Evolutionary conservation across 2,888 invertebrate species (phyloP), one percentile per base, ranked within the genome.

Genomic region (Peribatodes rhomboidaria): DNA sequence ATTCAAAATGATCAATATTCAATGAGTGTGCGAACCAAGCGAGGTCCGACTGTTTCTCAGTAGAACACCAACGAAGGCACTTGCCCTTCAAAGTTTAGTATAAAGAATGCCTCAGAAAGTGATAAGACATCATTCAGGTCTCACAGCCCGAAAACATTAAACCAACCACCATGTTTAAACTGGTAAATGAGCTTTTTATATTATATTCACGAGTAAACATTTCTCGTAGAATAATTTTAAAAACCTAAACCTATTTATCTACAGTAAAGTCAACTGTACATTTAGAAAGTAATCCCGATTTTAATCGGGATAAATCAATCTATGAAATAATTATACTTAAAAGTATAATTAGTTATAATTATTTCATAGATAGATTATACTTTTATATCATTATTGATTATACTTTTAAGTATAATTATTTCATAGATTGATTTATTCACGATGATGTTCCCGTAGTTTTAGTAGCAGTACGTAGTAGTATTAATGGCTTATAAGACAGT

Each of bases 151-250:
- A 71, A 70, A 69, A 66, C 67, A 62, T n/a, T n/a, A n/a, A n/a
- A 68, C 72, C 68, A 20, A 67, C 60, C 68, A 81, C 74, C 65
- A 84, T 85, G 85, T 83, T 82, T 62, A 85, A 84, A 78, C 71
- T 82, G 67, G 85, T 85, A 68, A 82, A 80, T 75, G 35, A 44
- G 64, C 16, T 68, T 35, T 44, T n/a, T n/a, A n/a, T n/a, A 27
- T 4, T 6, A 27, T 6, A 27, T 27, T 27, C 27, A 27, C 27
- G 27, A 37, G 13, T 4, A n/a, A 6, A n/a, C n/a, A n/a, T 37
- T 37, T n/a, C 2, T n/a, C 13, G 37, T 37, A n/a, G n/a, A n/a
- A 37, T 13, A 6, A n/a, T 37, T 0, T 1, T 37, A n/a, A 37
- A n/a, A 37, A 2, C 37, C n/a, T 27, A 27, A 27, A 27, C 6